Evolutionary conservation across 2,797 vertebrate species (phyloP).

Genomic region (Anabas testudineus): DNA sequence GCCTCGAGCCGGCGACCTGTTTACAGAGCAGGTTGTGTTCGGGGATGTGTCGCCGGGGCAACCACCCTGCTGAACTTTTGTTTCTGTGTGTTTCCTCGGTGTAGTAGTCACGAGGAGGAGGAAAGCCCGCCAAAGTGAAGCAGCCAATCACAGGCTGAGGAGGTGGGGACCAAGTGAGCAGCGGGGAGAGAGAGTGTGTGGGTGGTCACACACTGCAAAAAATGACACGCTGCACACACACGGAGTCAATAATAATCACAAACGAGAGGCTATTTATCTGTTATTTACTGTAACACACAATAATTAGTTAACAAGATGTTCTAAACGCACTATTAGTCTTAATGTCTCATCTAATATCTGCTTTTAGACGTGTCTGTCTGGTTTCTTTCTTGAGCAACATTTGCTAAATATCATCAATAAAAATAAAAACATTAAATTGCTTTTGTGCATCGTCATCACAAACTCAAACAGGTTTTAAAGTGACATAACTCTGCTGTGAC

Average conservation of each 20-base stretch:
- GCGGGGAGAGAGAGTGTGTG: constrained; percentile 22
- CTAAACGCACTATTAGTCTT: too few relatives aligned
- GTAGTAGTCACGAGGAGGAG: constrained; percentile 51
- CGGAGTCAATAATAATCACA: neutral
- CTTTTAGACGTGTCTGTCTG: too few relatives aligned
- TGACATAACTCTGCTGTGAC: too few relatives aligned
- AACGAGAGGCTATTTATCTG: too few relatives aligned
- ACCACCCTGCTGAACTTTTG: constrained; percentile 70
- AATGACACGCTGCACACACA: neutral
- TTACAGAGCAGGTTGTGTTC: constrained; percentile 49
- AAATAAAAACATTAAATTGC: too few relatives aligned
- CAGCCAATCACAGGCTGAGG: constrained; percentile 52
- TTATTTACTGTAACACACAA: too few relatives aligned
- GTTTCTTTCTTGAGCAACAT: too few relatives aligned
- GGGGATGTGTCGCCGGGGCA: constrained; percentile 26
- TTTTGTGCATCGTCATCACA: too few relatives aligned
- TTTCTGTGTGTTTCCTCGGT: constrained; percentile 31
- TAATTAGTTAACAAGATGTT: too few relatives aligned
- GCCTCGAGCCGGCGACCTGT: constrained; percentile 14
- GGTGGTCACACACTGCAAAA: constrained; percentile 54
- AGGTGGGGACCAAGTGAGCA: constrained; percentile 15
- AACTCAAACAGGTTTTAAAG: too few relatives aligned
- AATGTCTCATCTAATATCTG: too few relatives aligned
- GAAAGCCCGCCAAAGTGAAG: constrained; percentile 64
- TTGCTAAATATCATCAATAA: too few relatives aligned